Evolutionary conservation across 2,888 invertebrate species (phyloP), one percentile per base, ranked within the genome.

Genomic region (Elysia crispata): DNA sequence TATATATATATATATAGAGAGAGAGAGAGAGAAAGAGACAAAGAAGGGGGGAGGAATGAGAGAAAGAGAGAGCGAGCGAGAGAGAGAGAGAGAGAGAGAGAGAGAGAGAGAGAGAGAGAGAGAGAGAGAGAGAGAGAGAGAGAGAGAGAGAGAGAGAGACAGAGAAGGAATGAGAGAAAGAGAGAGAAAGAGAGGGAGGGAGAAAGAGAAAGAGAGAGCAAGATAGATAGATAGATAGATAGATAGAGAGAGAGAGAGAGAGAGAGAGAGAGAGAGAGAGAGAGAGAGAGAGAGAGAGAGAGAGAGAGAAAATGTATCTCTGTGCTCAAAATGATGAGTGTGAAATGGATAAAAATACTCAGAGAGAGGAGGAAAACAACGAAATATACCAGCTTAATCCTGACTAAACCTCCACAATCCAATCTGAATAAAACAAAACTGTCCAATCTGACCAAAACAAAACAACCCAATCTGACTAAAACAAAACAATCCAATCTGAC

Each of bases 151-250:
- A 31, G 20, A 25, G 25, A 1, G 23, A 23, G 25, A 25, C 28
- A 66, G 66, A 20, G 66, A 25, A 30, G 8, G 66, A 69, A 31
- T 41, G 33, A 70, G 15, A 70, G 70, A 70, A 18, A 70, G 41
- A 70, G 15, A 70, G 70, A 41, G 15, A 70, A 49, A 70, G 15
- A 70, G 70, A 70, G 15, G 41, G 49, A 70, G 15, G 41, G 70
- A 70, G 15, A 70, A n/a, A 70, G n/a, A n/a, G n/a, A n/a, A n/a
- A n/a, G n/a, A n/a, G n/a, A 69, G 31, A 69, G 33, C 25, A 31
- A 70, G 33, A 70, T 28, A 70, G 70, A 70, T 28, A 70, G 41
- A 70, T 28, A 70, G 70, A 41, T 28, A 70, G 70, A 70, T 28
- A 70, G 70, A 70, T 28, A 70, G 49, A 70, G 15, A 70, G 70